Conservation (phyloP, 2,797 vertebrate species). For the Pangasius larnaudii region DNA sequence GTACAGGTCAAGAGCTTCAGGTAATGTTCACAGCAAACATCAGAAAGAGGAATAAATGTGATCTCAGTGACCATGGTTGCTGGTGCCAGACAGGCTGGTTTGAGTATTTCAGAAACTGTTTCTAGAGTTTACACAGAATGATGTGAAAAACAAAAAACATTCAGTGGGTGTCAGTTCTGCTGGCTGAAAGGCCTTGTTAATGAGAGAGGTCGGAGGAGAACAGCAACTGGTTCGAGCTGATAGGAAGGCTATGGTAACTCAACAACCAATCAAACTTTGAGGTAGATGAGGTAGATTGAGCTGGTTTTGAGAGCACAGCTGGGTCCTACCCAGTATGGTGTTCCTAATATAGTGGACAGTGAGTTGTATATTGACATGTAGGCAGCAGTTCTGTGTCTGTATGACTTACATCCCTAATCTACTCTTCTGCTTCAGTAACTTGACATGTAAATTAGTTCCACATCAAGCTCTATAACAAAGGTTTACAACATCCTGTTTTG, state of each 20-base stretch:
- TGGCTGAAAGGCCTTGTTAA: background rate
- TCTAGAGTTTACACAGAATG: background rate
- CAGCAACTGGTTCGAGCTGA: too few species aligned
- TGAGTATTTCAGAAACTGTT: background rate
- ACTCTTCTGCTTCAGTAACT: background rate
- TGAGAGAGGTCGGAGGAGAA: background rate
- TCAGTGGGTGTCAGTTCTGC: background rate
- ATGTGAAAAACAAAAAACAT: background rate
- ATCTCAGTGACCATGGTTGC: background rate
- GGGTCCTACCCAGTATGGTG: background rate
- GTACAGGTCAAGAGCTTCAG: background rate
- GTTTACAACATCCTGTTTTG: constrained; percentile 1
- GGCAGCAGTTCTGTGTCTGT: background rate
- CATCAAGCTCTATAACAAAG: background rate
- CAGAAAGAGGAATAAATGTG: background rate
- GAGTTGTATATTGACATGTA: background rate
- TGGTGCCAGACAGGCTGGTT: background rate
- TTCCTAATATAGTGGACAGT: background rate
- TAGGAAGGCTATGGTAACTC: background rate
- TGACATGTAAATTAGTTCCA: background rate
- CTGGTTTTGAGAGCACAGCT: background rate
- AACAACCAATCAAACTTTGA: background rate
- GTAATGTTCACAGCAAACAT: background rate
- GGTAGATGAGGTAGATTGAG: too few species aligned
- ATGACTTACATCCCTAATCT: background rate